These are phyloP conservation scores for Chromoteleia sp. DNA, from an alignment of 2,888 invertebrate genomes.

Conservation along the genomic window DNA sequence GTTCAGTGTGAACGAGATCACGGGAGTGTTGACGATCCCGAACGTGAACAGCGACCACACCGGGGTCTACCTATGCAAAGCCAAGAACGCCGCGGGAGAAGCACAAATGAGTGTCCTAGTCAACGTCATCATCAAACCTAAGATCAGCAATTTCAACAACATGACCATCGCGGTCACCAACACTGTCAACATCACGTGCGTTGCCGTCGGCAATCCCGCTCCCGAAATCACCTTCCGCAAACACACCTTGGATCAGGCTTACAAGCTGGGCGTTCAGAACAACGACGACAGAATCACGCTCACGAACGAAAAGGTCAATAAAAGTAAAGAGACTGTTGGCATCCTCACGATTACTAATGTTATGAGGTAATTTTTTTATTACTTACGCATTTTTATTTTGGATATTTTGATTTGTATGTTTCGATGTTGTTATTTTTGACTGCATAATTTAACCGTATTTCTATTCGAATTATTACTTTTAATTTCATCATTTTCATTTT, in stretches of 20 bases:
- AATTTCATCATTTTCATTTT: no score
- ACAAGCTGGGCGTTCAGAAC: constrained; percentile 87
- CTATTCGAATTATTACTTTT: no score
- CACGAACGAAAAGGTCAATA: constrained; percentile 86
- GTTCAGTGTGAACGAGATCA: constrained; percentile 88
- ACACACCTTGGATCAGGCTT: constrained; percentile 88
- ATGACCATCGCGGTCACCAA: constrained; percentile 88
- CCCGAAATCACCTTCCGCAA: constrained; percentile 93
- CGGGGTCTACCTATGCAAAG: constrained; percentile 92
- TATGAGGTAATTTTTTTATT: constrained; percentile 60
- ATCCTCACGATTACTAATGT: constrained; percentile 88
- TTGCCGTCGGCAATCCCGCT: constrained; percentile 92
- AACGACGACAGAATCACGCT: constrained; percentile 89
- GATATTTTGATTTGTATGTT: no score
- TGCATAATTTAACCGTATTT: no score
- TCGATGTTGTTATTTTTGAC: no score
- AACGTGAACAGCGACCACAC: constrained; percentile 91
- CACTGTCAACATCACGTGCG: constrained; percentile 90
- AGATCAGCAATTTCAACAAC: constrained; percentile 91
- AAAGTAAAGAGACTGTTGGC: constrained; percentile 87
- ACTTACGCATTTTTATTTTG: no score
- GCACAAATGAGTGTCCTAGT: constrained; percentile 89
- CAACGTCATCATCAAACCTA: constrained; percentile 90
- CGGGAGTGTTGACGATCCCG: constrained; percentile 90
- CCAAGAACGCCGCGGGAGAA: constrained; percentile 91